These are phyloP conservation scores for Scophthalmus maximus DNA, from an alignment of 2,113 vertebrate genomes.

Conservation along the genomic window DNA sequence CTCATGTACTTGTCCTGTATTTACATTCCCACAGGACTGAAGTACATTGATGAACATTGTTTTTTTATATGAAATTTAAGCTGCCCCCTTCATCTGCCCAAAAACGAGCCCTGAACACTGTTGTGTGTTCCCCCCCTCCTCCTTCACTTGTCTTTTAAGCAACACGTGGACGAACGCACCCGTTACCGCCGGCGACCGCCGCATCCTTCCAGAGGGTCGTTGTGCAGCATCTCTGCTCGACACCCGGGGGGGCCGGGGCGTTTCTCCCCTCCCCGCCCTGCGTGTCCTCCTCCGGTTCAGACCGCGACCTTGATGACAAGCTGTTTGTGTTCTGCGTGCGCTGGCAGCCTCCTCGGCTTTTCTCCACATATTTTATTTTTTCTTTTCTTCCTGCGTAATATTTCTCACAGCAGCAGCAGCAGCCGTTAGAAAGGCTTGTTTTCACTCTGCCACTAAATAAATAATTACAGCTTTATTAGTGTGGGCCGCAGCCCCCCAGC, in stretches of 20 bases:
- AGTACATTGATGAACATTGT: no score
- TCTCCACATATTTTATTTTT: conserved; percentile 31
- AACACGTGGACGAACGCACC: no score
- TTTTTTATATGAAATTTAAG: no score
- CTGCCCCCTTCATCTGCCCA: no score
- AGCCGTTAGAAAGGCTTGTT: conserved; percentile 46
- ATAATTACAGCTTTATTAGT: conserved; percentile 59
- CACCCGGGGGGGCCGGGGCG: not conserved
- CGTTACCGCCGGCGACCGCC: no score
- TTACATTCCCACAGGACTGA: no score
- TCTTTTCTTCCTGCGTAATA: conserved; percentile 4
- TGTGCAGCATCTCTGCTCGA: no score
- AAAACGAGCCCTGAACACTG: no score
- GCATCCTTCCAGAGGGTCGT: no score
- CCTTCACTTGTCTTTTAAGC: no score
- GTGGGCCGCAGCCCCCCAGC: conserved; percentile 26
- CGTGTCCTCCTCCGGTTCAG: conserved; percentile 22
- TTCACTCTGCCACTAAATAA: conserved; percentile 57
- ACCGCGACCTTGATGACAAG: conserved; percentile 29
- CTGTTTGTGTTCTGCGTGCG: conserved; percentile 19
- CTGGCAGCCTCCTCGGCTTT: conserved; percentile 33
- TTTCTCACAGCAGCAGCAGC: conserved; percentile 31
- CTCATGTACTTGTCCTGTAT: no score
- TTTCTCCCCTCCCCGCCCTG: not conserved
- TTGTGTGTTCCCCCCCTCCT: no score